Evolutionary conservation across 2,888 invertebrate genomes (phyloP).

Genomic region (Cryptops parisi): DNA sequence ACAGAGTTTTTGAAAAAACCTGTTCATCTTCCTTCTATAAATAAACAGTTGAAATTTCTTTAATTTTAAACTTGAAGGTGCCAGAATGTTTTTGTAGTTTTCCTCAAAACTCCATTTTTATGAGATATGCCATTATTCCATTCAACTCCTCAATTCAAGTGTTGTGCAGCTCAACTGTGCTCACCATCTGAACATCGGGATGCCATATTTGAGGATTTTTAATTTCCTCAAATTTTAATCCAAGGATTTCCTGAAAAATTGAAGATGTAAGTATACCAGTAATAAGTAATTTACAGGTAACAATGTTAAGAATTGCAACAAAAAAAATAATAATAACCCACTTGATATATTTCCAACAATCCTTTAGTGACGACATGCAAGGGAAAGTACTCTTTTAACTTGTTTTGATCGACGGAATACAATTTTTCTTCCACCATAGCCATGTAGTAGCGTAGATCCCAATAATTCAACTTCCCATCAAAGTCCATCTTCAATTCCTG

Average conservation of each 20-base stretch:
- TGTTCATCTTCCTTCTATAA: too few relatives aligned
- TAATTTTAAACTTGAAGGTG: too few relatives aligned
- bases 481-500: slow-evolving; percentile 30
- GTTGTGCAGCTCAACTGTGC: too few relatives aligned
- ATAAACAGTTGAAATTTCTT: too few relatives aligned
- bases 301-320: background rate
- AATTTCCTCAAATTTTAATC: slow-evolving; percentile 32
- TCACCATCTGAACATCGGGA: slow-evolving; percentile 35
- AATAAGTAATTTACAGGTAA: background rate
- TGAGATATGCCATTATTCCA: too few relatives aligned
- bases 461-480: slow-evolving; percentile 34
- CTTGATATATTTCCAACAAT: slow-evolving; percentile 36
- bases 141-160: too few relatives aligned
- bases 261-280: too few relatives aligned
- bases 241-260: slow-evolving; percentile 31
- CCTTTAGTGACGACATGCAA: slow-evolving; percentile 36
- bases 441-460: slow-evolving; percentile 37
- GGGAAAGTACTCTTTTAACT: slow-evolving; percentile 37
- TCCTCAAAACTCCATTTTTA: too few relatives aligned
- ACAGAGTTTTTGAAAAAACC: too few relatives aligned
- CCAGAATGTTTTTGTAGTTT: too few relatives aligned
- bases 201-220: slow-evolving; percentile 33
- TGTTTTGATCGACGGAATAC: slow-evolving; percentile 36
- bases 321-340: slow-evolving; percentile 17
- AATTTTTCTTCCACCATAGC: slow-evolving; percentile 34